phyloP scores from a whole-genome alignment of 2,797 vertebrate species.

The Anableps anableps region DNA sequence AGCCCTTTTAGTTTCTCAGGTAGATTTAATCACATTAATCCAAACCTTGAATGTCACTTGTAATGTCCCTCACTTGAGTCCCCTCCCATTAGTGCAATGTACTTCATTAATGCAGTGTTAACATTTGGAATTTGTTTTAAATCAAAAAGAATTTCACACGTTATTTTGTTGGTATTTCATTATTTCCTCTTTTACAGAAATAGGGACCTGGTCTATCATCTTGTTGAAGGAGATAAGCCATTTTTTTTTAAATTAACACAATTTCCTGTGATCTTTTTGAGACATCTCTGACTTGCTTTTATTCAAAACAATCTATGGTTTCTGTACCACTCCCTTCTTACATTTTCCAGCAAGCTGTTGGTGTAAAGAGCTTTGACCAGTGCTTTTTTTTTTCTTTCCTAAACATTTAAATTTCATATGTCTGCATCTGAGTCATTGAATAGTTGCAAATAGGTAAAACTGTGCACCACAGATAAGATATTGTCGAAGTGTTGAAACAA shows the following conservation, averaged over 20 bases:
- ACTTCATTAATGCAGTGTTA: neutral
- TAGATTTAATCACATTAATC: neutral
- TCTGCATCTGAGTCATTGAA: neutral
- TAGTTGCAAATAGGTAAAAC: neutral
- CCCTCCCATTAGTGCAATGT: neutral
- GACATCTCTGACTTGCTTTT: neutral
- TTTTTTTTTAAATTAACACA: neutral
- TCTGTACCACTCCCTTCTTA: neutral
- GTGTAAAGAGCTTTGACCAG: neutral
- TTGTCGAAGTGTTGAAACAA: neutral
- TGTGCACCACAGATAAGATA: neutral
- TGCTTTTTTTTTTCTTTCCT: neutral
- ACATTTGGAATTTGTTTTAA: neutral
- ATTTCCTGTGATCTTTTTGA: neutral
- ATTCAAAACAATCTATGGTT: neutral
- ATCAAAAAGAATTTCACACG: neutral
- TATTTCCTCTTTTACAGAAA: neutral
- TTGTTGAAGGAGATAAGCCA: neutral
- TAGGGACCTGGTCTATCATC: neutral
- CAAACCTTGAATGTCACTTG: neutral
- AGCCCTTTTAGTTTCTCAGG: neutral
- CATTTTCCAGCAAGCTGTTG: neutral
- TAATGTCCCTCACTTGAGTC: neutral
- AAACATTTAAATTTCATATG: neutral
- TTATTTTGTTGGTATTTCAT: neutral